Evolutionary conservation across 2,113 vertebrate species (phyloP).

Genomic region (Struthidea cinerea): DNA sequence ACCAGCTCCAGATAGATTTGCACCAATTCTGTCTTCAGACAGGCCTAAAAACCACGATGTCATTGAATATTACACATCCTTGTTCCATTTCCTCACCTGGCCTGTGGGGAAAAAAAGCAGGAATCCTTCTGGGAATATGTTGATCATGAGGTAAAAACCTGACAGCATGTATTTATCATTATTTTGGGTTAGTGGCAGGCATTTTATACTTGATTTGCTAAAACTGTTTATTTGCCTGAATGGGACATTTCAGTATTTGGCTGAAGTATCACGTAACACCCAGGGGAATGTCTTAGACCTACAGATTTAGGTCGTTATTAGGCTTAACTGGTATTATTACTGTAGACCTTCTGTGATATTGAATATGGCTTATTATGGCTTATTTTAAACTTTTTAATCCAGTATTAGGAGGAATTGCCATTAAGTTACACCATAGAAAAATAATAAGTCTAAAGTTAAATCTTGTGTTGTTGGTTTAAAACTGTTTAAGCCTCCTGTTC

Average conservation of each 20-base stretch:
- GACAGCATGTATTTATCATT: not conserved
- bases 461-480: not conserved
- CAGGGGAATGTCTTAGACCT: not conserved
- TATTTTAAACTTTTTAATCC: constrained; percentile 34
- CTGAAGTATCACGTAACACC: not conserved
- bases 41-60: not conserved
- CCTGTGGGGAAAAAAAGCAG: not conserved
- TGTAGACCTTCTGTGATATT: not conserved
- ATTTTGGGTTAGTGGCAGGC: not conserved
- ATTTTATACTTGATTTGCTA: not conserved
- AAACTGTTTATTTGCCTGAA: not conserved
- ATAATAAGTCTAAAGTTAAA: not conserved
- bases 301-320: not conserved
- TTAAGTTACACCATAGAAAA: not conserved
- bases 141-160: not conserved
- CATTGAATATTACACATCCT: not conserved
- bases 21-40: not conserved
- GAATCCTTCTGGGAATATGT: not conserved
- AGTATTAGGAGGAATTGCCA: constrained; percentile 20
- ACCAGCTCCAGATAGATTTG: not conserved
- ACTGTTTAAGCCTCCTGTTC: not conserved
- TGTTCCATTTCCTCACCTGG: not conserved
- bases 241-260: not conserved
- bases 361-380: not conserved
- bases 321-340: not conserved